Percentiles rank a stretch among this genome's conserved stretches.
phyloP scores from a whole-genome alignment of 2,888 invertebrate species.

The Agonopterix subpropinquella region DNA sequence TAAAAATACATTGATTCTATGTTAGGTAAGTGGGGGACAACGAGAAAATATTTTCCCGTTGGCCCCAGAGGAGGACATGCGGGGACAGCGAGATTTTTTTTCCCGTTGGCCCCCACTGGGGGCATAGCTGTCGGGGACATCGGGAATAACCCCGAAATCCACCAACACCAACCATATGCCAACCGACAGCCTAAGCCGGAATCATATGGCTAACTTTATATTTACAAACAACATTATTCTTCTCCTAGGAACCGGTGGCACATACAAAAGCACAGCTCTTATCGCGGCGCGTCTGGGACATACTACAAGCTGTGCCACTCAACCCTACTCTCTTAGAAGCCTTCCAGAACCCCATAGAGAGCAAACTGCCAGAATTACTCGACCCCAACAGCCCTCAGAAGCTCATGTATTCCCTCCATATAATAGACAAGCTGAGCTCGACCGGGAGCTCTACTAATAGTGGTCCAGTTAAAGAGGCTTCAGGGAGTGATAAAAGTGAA shows the following conservation, averaged over 20 bases:
- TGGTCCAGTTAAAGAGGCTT: slow-evolving; percentile 40
- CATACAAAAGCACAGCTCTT: slow-evolving; percentile 92
- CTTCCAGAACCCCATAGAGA: slow-evolving; percentile 84
- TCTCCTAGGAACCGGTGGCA: slow-evolving; percentile 78
- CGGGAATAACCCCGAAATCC: too few species aligned
- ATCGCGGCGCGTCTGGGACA: slow-evolving; percentile 96
- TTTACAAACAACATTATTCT: slow-evolving; percentile 3
- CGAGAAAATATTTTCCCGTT: too few species aligned
- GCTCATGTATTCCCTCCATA: slow-evolving; percentile 95
- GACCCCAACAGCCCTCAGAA: slow-evolving; percentile 94
- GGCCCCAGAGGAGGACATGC: too few species aligned
- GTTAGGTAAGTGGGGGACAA: too few species aligned
- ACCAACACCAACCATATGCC: too few species aligned
- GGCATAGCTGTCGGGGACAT: too few species aligned
- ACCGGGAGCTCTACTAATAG: slow-evolving; percentile 51
- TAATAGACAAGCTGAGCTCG: slow-evolving; percentile 78
- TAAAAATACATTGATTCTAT: too few species aligned
- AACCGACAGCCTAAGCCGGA: too few species aligned
- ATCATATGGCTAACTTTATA: not conserved
- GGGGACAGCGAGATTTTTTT: too few species aligned
- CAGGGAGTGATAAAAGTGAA: slow-evolving; percentile 43
- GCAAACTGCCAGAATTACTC: slow-evolving; percentile 83
- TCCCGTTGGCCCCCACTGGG: too few species aligned
- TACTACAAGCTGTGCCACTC: slow-evolving; percentile 92
- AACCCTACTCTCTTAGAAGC: slow-evolving; percentile 90